Conservation (phyloP, 53 echinoderm and acorn worm species). For the Henricia sp. region DNA sequence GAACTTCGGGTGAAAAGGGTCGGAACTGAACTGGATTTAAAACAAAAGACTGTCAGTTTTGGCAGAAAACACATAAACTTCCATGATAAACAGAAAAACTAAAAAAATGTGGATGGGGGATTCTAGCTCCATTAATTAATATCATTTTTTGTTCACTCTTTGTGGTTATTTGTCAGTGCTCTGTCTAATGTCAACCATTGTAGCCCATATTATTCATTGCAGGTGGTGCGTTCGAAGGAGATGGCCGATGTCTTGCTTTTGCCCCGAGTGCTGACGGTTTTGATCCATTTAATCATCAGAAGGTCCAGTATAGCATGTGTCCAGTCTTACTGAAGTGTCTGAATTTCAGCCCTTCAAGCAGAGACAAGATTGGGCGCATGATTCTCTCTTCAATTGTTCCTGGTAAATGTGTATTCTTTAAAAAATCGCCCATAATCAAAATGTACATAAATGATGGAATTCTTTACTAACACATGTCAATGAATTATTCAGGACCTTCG, state of each 20-base stretch:
- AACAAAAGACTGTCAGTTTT: no score
- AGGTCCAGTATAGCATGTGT: not conserved
- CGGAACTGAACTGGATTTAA: no score
- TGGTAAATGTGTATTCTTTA: not conserved
- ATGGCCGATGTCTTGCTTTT: not conserved
- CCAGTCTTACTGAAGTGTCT: not conserved
- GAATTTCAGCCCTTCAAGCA: not conserved
- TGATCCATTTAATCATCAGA: no score
- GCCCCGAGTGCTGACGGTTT: not conserved
- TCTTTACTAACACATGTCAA: not conserved
- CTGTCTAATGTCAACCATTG: no score
- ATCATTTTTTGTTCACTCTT: no score
- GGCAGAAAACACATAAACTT: no score
- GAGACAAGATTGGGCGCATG: constrained; percentile 20
- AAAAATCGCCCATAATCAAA: not conserved
- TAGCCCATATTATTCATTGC: no score
- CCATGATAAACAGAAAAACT: no score
- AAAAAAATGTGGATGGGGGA: no score
- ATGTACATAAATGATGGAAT: not conserved
- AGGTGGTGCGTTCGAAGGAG: not conserved
- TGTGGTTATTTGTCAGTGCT: no score
- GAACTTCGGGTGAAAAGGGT: no score
- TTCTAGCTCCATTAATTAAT: no score
- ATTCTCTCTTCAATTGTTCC: constrained; percentile 3
- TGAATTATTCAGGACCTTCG: constrained; percentile 1